A percentile compares a stretch with the other conserved stretches of the same genome.
phyloP scores from a whole-genome alignment of 2,888 invertebrate genomes.

The Strigamia maritima region DNA sequence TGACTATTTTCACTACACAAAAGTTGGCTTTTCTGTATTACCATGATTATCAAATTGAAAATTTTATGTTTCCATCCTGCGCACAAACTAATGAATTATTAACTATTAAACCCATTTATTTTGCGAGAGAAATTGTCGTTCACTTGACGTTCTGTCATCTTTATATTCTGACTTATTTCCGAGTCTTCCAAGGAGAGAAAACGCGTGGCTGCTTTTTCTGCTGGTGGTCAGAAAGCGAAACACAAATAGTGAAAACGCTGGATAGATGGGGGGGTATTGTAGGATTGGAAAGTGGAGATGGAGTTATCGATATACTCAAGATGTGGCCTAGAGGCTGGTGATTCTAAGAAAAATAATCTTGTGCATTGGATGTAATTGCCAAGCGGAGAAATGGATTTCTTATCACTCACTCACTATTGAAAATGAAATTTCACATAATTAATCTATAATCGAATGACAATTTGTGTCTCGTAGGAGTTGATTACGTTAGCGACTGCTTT shows the following conservation, averaged over 20 bases:
- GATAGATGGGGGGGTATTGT: neutral
- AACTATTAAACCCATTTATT: slow-evolving; percentile 26
- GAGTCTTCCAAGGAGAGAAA: neutral
- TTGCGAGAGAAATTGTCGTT: neutral
- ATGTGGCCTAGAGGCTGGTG: slow-evolving; percentile 5
- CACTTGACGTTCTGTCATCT: neutral
- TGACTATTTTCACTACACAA: neutral
- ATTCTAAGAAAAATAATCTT: slow-evolving; percentile 14
- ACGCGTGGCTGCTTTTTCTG: slow-evolving; percentile 16
- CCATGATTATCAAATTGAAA: neutral
- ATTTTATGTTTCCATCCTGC: neutral
- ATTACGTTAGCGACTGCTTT: neutral
- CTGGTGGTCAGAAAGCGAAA: slow-evolving; percentile 20
- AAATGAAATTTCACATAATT: neutral
- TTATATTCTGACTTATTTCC: slow-evolving; percentile 5
- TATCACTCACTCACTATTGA: neutral
- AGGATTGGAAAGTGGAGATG: neutral
- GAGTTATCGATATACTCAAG: slow-evolving; percentile 28
- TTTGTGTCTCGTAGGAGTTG: too few relatives aligned
- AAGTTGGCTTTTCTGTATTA: neutral
- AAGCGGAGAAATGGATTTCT: neutral
- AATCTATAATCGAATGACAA: neutral
- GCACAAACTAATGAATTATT: slow-evolving; percentile 24
- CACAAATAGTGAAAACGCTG: slow-evolving; percentile 14
- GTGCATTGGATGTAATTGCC: slow-evolving; percentile 4